Conservation (phyloP, 1,140 invertebrate species). For the Galleria mellonella region DNA sequence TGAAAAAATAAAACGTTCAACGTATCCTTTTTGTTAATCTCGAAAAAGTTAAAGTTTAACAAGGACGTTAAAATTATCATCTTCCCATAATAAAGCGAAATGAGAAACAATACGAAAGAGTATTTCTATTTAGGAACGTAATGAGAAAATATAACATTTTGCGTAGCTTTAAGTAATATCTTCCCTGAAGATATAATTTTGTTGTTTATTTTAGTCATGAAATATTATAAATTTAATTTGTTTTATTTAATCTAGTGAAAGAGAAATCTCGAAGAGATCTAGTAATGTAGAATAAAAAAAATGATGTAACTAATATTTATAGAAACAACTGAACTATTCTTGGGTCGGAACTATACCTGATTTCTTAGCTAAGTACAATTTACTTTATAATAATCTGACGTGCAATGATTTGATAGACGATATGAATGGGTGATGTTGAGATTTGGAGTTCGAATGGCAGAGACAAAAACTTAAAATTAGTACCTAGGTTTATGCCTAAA, state of each 20-base stretch:
- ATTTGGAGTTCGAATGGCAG: too few species aligned
- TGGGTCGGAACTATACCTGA: too few species aligned
- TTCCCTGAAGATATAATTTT: too few species aligned
- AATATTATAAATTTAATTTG: neutral
- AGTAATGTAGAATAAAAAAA: neutral
- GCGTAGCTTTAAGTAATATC: neutral
- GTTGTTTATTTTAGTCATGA: neutral
- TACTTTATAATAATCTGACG: neutral
- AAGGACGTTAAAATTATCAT: neutral
- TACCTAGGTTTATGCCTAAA: too few species aligned
- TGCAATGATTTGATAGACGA: neutral
- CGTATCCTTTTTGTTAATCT: too few species aligned
- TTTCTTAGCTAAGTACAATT: neutral
- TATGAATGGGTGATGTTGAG: neutral
- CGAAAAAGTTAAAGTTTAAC: too few species aligned
- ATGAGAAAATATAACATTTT: neutral
- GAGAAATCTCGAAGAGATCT: neutral
- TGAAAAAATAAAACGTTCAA: too few species aligned
- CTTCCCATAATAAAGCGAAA: conserved; percentile 2
- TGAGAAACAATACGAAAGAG: conserved; percentile 1
- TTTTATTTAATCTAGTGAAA: neutral
- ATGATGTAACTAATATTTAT: neutral
- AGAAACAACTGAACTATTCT: too few species aligned
- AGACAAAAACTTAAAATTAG: too few species aligned
- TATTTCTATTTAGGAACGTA: neutral